A percentile compares a stretch with the other conserved stretches of the same genome.
Evolutionary conservation across 2,797 vertebrate species (phyloP).

Genomic region (Sciaenops ocellatus): DNA sequence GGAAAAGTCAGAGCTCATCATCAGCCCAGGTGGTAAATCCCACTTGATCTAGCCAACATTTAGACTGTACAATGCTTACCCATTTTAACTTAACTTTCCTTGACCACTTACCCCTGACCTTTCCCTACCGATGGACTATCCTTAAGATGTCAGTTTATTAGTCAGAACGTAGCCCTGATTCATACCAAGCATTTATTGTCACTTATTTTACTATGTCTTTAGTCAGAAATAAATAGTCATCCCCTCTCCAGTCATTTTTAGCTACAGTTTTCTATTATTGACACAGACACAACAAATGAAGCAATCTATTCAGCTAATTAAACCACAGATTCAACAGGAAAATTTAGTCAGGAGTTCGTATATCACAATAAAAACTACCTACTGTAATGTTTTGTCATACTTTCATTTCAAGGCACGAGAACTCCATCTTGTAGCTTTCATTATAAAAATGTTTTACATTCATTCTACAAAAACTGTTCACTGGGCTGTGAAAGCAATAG

Average conservation of each 20-base stretch:
- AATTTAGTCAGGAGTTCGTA: not conserved
- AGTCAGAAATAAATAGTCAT: not conserved
- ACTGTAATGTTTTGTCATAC: not conserved
- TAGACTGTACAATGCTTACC: not conserved
- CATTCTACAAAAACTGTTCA: constrained; percentile 4
- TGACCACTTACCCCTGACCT: not conserved
- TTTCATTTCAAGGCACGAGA: constrained; percentile 1
- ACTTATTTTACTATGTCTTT: too few relatives aligned
- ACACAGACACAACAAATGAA: not conserved
- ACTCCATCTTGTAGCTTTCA: constrained; percentile 11
- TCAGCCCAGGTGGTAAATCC: constrained; percentile 16
- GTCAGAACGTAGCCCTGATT: not conserved
- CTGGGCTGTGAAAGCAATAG: not conserved
- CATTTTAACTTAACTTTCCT: not conserved
- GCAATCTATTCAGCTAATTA: not conserved
- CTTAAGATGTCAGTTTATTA: not conserved
- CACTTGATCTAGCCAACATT: not conserved
- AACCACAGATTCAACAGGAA: not conserved
- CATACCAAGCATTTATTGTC: too few relatives aligned
- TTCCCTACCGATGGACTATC: not conserved
- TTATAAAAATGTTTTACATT: not conserved
- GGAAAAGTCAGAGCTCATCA: not conserved
- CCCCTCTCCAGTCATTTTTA: not conserved
- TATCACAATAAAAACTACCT: constrained; percentile 2
- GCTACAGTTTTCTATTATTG: not conserved